These are phyloP conservation scores for Columbina picui DNA, from an alignment of 2,113 vertebrate genomes.

Conservation along the genomic window DNA sequence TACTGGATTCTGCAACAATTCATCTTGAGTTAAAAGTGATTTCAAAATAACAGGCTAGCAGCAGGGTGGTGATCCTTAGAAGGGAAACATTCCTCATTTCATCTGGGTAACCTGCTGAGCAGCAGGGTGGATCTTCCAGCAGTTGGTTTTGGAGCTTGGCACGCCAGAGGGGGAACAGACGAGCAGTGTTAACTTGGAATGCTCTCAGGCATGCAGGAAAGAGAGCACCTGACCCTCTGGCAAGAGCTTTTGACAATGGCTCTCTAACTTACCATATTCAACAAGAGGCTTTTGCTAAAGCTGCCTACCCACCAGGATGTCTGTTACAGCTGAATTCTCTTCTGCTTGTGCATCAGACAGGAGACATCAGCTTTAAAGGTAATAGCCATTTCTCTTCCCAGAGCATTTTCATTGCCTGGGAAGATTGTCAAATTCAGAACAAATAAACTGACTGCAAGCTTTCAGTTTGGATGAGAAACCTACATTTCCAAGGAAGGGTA, in stretches of 20 bases:
- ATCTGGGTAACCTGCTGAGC: background rate
- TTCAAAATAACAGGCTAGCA: background rate
- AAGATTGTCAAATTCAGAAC: background rate
- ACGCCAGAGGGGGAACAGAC: background rate
- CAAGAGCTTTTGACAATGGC: background rate
- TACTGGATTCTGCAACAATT: background rate
- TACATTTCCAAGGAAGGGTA: background rate
- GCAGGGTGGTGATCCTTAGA: background rate
- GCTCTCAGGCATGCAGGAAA: background rate
- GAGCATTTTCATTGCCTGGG: background rate
- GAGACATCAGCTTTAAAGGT: background rate
- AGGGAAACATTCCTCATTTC: background rate
- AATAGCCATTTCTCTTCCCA: background rate
- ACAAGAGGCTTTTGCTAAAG: background rate
- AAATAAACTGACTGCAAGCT: background rate
- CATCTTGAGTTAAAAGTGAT: background rate
- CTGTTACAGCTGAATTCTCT: background rate
- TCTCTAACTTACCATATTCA: background rate
- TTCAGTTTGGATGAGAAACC: background rate
- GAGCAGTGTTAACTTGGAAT: background rate
- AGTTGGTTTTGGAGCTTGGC: background rate
- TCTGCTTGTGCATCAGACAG: background rate
- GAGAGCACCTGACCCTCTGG: background rate
- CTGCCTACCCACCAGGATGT: background rate
- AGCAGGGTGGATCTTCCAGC: background rate